Evolutionary conservation across 2,797 vertebrate species (phyloP).

Genomic region (Buphagus erythrorhynchus): DNA sequence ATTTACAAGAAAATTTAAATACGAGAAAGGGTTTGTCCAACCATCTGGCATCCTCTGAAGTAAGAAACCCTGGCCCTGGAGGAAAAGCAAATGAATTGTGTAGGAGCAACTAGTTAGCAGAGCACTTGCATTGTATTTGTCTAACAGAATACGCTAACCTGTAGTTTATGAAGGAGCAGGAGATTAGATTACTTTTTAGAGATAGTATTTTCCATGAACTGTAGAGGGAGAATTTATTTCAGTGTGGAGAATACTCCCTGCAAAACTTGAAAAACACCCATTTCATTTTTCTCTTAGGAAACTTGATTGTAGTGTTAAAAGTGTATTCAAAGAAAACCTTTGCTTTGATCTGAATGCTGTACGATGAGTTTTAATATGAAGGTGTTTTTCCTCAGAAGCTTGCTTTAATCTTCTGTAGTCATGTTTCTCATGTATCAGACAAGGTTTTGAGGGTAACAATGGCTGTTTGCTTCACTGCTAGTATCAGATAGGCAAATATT

Average conservation of each 20-base stretch:
- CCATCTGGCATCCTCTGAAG: neutral
- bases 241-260: neutral
- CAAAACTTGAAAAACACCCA: neutral
- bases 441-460: neutral
- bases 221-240: neutral
- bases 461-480: neutral
- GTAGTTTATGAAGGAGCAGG: neutral
- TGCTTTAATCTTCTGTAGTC: neutral
- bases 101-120: neutral
- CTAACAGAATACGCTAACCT: neutral
- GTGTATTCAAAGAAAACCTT: neutral
- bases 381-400: neutral
- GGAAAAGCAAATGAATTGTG: neutral
- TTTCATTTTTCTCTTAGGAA: neutral
- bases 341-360: neutral
- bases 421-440: neutral
- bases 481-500: neutral
- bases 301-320: neutral
- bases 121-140: neutral
- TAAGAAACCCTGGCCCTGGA: neutral
- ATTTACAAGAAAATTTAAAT: neutral
- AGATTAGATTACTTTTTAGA: neutral
- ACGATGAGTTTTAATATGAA: neutral
- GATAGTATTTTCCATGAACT: neutral
- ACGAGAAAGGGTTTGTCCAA: neutral